These are phyloP conservation scores for Chaenogobius annularis DNA, from an alignment of 2,113 vertebrate species.

Conservation along the genomic window DNA sequence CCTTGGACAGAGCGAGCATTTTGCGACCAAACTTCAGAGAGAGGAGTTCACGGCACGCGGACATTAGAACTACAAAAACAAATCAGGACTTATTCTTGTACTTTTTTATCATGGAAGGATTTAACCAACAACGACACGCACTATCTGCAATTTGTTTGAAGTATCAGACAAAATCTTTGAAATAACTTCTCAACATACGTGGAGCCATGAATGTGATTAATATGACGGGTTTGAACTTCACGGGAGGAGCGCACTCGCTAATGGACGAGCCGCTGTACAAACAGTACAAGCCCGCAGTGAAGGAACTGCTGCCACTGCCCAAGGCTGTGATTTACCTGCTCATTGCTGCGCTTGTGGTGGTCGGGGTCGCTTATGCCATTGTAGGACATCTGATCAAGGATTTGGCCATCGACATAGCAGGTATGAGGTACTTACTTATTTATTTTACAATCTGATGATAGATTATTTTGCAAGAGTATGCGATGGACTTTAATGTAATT, in stretches of 20 bases:
- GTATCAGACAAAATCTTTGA: neutral
- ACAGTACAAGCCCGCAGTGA: conserved; percentile 72
- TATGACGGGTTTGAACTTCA: conserved; percentile 49
- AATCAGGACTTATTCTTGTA: neutral
- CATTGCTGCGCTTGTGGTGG: conserved; percentile 80
- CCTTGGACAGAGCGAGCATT: conserved; percentile 35
- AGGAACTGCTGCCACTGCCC: conserved; percentile 78
- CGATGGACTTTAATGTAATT: too few species aligned
- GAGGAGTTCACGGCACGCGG: neutral
- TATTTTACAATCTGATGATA: neutral
- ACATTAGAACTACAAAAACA: neutral
- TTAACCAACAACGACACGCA: neutral
- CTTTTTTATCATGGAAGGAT: neutral
- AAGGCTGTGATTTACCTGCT: conserved; percentile 80
- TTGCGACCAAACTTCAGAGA: neutral
- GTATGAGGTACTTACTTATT: conserved; percentile 33
- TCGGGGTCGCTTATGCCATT: conserved; percentile 83
- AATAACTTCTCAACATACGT: neutral
- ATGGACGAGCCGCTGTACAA: conserved; percentile 71
- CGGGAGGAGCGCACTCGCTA: conserved; percentile 34
- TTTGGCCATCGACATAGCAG: conserved; percentile 81
- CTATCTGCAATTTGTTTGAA: neutral
- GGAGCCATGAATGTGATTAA: conserved; percentile 58
- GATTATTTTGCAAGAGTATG: too few species aligned
- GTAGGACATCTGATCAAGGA: conserved; percentile 87